Base-by-base conservation (phyloP, 2,113 vertebrate genomes). In the Furnarius figulus region DNA sequence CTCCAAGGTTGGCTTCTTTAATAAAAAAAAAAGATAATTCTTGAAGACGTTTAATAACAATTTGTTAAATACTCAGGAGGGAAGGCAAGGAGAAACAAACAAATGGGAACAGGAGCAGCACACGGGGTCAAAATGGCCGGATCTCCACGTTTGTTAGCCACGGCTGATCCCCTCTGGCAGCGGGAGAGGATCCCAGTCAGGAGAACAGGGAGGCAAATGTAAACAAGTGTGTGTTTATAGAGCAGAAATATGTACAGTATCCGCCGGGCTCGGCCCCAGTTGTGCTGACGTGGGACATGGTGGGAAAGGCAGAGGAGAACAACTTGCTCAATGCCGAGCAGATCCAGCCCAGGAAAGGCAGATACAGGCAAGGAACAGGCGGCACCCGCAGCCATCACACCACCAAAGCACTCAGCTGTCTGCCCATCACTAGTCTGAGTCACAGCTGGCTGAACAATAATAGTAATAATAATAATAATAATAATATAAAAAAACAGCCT, bases 181-280 rank as follows among this genome's bases (percentile, higher is more conserved):
- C 0, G 3, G 55, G 62, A 76, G 25, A 66, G 76, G 87, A 77
- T 58, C 37, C 6, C 3, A 93, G 75, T 23, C 19, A 40, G 53
- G 74, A 35, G 0, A 4, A 82, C 79, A 35, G 25, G 2, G 83
- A 65, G 81, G 74, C 14, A 50, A 92, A 94, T 87, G 95, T 96
- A 93, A 96, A 96, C 95, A 95, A 68, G 88, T 37, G 31, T 20
- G 68, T 95, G 93, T 96, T 96, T 90, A 73, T 8, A 62, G 83
- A 94, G 89, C 72, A 90, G 44, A 96, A 96, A 47, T 88, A 95
- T 78, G 95, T 44, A 33, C 93, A 90, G 88, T 23, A 96, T 89
- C 88, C 8, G 22, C 92, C 73, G 71, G 20, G 87, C 90, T 78
- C 75, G 35, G 87, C 79, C 39, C 55, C 3, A 13, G 12, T 11